Percentiles rank a stretch among this genome's conserved stretches.
Evolutionary conservation across 2,113 vertebrate species (phyloP).

Genomic region (Oreochromis spilurus): DNA sequence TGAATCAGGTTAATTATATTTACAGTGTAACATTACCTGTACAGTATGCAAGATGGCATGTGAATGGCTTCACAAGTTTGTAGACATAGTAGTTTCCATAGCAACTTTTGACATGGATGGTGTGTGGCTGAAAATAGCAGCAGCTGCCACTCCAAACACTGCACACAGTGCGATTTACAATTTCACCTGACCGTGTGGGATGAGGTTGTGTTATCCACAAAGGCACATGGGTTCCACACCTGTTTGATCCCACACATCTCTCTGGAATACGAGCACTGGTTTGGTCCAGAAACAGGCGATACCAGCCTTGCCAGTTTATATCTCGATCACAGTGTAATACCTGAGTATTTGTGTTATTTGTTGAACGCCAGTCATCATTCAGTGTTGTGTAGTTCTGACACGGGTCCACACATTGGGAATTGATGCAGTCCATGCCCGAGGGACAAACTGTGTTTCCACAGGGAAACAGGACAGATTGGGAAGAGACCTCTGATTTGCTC

Average conservation of each 20-base stretch:
- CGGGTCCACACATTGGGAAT: constrained; percentile 25
- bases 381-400: constrained; percentile 29
- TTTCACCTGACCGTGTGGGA: constrained; percentile 12
- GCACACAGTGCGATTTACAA: constrained; percentile 19
- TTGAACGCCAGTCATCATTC: constrained; percentile 28
- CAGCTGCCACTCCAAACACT: rapidly evolving
- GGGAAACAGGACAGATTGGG: not conserved
- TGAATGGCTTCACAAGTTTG: not conserved
- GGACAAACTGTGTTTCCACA: not conserved
- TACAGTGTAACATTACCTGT: too few species aligned
- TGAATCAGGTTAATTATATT: too few species aligned
- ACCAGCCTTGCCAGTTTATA: constrained; percentile 42
- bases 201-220: not conserved
- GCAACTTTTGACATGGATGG: constrained; percentile 51
- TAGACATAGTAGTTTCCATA: constrained; percentile 42
- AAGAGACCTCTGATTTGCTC: not conserved
- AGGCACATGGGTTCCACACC: too few species aligned
- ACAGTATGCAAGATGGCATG: not conserved
- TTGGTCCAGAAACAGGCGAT: too few species aligned
- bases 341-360: not conserved
- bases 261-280: too few species aligned
- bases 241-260: too few species aligned
- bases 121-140: rapidly evolving
- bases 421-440: constrained; percentile 38
- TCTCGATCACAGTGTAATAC: not conserved